These are phyloP conservation scores for Phyllostomus hastatus DNA, from an alignment of 2,113 vertebrate genomes.

Conservation along the genomic window DNA sequence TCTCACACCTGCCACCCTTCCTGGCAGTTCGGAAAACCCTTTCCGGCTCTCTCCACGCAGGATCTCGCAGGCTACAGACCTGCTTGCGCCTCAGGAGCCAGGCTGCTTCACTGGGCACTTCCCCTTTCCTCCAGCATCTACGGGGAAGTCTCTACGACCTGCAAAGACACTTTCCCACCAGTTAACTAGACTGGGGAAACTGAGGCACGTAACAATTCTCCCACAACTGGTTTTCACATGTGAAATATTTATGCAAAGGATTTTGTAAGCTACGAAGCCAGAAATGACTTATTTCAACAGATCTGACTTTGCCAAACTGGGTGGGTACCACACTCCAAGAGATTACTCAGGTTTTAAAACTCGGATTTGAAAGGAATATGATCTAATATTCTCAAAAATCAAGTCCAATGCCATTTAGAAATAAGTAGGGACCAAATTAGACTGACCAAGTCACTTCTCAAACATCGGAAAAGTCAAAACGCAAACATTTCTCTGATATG, in stretches of 20 bases:
- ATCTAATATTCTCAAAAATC: background rate
- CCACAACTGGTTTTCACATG: constrained; percentile 37
- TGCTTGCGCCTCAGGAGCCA: background rate
- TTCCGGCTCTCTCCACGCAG: background rate
- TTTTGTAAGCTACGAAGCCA: constrained; percentile 16
- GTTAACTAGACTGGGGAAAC: background rate
- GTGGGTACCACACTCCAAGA: constrained; percentile 7
- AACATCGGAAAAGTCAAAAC: background rate
- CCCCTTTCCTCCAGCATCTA: background rate
- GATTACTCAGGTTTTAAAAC: constrained; percentile 19
- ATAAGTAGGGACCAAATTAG: background rate
- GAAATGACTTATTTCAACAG: background rate
- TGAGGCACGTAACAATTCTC: constrained; percentile 3
- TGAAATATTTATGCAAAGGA: constrained; percentile 36
- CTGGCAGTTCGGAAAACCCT: background rate
- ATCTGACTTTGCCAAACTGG: constrained; percentile 16
- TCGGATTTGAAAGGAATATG: background rate
- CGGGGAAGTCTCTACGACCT: background rate
- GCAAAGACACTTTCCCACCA: background rate
- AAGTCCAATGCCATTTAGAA: background rate
- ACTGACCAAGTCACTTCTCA: background rate
- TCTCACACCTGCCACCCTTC: background rate
- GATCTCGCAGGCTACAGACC: background rate
- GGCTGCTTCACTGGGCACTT: background rate
- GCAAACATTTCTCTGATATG: background rate